Base-by-base conservation (phyloP, 2,888 invertebrate species). In the Sialis fuliginosa region DNA sequence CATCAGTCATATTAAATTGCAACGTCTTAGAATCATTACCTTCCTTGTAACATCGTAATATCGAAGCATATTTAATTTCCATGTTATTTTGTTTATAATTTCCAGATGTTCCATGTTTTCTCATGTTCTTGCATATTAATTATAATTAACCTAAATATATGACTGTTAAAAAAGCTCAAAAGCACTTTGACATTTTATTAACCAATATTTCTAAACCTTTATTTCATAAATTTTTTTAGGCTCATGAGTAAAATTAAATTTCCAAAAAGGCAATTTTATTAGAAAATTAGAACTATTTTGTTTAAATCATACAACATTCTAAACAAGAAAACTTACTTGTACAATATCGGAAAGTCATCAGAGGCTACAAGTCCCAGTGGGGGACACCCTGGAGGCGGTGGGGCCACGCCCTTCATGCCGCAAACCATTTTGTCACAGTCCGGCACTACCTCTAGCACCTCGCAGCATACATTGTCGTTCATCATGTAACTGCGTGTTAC, bases 361-460 rank as follows among this genome's bases (percentile, higher is more conserved):
- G 77, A 74, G 69, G 79, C 81, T 62, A 91, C 83, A 49, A 89
- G 77, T 54, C 92, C 92, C 53, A 89, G 74, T 51, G 83, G 75
- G 51, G 81, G 77, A 63, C 77, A 78, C 56, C 77, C 77, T 54
- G 76, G 75, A 30, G 80, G 72, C 30, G 80, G 72, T 58, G 80
- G 72, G 55, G 81, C 75, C 54, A 78, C 70, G 52, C 84, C 84
- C 67, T 86, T 81, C 85, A 89, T 86, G 64, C 87, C 86, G 64
- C 85, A 78, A 57, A 83, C 80, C 70, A 90, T 78, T 71, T 88
- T 88, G 69, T 88, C 87, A 47, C 83, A 80, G 64, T 88, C 87
- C 42, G 84, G 80, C 62, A 83, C 84, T 52, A 87, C 81, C 72
- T 86, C 87, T 58, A 88, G 73, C 45, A 89, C 82, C 72, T 88